Evolutionary conservation across 2,113 vertebrate species (phyloP), one percentile per base, ranked within the genome.

Genomic region (Eulemur macaco): DNA sequence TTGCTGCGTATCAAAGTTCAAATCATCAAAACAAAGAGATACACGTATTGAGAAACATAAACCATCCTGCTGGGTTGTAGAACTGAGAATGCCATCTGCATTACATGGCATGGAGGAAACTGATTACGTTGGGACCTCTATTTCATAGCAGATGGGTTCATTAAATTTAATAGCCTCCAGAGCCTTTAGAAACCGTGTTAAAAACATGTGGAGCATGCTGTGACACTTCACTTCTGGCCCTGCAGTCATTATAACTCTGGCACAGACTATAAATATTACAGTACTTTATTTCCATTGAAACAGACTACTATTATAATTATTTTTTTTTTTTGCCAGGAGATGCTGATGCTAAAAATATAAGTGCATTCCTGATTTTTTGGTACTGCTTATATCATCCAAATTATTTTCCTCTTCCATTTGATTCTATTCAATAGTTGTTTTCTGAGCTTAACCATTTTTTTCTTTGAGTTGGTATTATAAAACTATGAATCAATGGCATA

Each of bases 131-230:
- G 99, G 98, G 98, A 98, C 98, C 98, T 99, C 98, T 98, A 98
- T 99, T 98, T 98, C 98, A 97, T 98, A 99, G 98, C 99, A 99
- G 99, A 99, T 99, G 99, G 99, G 99, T 98, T 98, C 99, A 99
- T 99, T 99, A 99, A 99, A 98, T 99, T 98, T 99, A 99, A 99
- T 99, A 99, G 99, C 98, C 99, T 99, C 98, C 98, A 98, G 99
- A 99, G 99, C 98, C 98, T 99, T 99, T 98, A 98, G 98, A 98
- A 98, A 98, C 98, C 97, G 98, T 99, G 99, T 99, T 99, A 98
- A 98, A 97, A 99, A 98, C 99, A 99, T 98, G 99, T 98, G 98
- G 98, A 99, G 98, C 99, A 99, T 98, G 98, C 98, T 99, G 98
- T 97, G 98, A 98, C 98, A 99, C 98, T 99, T 98, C 98, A 98